phyloP scores from a whole-genome alignment of 2,888 invertebrate species.

The Melipona bicolor region DNA sequence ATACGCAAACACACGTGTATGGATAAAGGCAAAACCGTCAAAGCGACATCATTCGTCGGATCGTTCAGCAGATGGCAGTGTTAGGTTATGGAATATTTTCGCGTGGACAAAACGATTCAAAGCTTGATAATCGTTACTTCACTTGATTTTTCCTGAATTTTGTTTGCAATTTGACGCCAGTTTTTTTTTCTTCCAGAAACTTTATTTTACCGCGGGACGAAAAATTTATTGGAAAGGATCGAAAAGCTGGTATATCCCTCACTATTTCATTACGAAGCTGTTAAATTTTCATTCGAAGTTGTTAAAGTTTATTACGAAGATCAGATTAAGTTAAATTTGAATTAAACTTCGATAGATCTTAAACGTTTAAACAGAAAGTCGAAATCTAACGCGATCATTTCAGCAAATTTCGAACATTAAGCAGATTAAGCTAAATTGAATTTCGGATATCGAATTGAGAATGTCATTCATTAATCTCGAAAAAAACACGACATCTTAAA shows the following conservation, averaged over 20 bases:
- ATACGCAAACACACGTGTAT: slow-evolving; percentile 69
- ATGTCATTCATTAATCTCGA: background rate
- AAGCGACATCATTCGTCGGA: background rate
- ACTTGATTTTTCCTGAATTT: too few relatives aligned
- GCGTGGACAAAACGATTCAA: too few relatives aligned
- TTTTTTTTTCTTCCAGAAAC: too few relatives aligned
- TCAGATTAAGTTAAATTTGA: background rate
- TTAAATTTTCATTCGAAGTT: too few relatives aligned
- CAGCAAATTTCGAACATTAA: background rate
- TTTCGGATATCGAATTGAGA: background rate
- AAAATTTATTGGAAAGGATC: too few relatives aligned
- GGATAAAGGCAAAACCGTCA: slow-evolving; percentile 63
- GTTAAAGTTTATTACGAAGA: too few relatives aligned
- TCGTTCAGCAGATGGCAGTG: slow-evolving; percentile 24
- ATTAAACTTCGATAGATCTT: background rate
- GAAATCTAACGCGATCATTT: background rate
- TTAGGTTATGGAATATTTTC: background rate
- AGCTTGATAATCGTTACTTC: too few relatives aligned
- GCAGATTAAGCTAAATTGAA: background rate
- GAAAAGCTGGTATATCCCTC: too few relatives aligned
- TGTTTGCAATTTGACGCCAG: too few relatives aligned
- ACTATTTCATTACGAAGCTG: too few relatives aligned
- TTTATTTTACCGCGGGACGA: too few relatives aligned
- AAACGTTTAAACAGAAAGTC: background rate
- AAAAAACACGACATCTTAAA: background rate